These are phyloP conservation scores for Bombus cullumanus DNA, from an alignment of 1,140 invertebrate genomes.

Conservation along the genomic window DNA sequence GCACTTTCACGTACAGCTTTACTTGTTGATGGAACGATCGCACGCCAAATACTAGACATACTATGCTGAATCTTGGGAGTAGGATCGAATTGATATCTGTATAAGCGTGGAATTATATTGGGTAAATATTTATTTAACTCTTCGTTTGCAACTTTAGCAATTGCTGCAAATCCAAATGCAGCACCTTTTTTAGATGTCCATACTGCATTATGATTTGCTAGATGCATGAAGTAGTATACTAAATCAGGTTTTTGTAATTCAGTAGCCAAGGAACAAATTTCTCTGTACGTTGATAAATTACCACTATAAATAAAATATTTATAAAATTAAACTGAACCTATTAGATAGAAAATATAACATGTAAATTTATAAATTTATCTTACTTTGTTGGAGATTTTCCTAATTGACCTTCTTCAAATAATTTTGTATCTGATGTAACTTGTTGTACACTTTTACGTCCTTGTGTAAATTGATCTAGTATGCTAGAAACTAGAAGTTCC, in stretches of 20 bases:
- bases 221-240: slow-evolving; percentile 97
- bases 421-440: slow-evolving; percentile 91
- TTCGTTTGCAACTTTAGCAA: slow-evolving; percentile 90
- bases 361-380: slow-evolving; percentile 42
- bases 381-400: slow-evolving; percentile 93
- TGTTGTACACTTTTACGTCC: slow-evolving; percentile 89
- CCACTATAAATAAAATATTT: slow-evolving; percentile 83
- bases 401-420: slow-evolving; percentile 94
- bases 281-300: slow-evolving; percentile 95
- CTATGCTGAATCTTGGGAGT: slow-evolving; percentile 94
- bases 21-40: slow-evolving; percentile 92
- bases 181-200: slow-evolving; percentile 97
- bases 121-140: slow-evolving; percentile 92
- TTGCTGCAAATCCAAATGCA: slow-evolving; percentile 94
- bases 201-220: slow-evolving; percentile 96
- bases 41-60: slow-evolving; percentile 96
- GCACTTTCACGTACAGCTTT: slow-evolving; percentile 87
- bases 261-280: slow-evolving; percentile 95
- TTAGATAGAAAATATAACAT: background rate
- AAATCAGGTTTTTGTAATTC: slow-evolving; percentile 97
- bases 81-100: slow-evolving; percentile 95
- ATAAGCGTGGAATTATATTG: slow-evolving; percentile 94
- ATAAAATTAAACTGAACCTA: slow-evolving; percentile 22
- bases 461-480: slow-evolving; percentile 91
- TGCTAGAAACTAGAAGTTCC: slow-evolving; percentile 88